Percentiles rank a stretch among this genome's conserved stretches.
These are phyloP conservation scores for Pelobates cultripes DNA, from an alignment of 2,797 vertebrate species.

Conservation along the genomic window DNA sequence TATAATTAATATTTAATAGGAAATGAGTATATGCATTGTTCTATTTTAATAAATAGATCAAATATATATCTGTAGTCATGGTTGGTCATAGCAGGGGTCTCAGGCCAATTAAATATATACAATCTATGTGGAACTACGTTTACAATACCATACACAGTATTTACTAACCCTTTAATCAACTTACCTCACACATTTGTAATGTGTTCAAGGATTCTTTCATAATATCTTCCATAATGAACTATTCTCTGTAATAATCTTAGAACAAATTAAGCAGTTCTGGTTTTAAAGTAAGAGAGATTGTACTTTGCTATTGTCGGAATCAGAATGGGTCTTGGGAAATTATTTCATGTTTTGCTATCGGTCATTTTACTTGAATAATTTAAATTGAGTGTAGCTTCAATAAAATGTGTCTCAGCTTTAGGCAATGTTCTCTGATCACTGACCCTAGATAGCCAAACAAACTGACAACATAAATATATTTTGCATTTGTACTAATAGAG, in stretches of 20 bases:
- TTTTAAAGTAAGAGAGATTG: not conserved
- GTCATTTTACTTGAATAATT: not conserved
- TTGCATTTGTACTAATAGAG: not conserved
- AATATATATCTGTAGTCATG: too few relatives aligned
- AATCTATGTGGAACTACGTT: too few relatives aligned
- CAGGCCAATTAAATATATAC: too few relatives aligned
- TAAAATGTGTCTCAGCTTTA: not conserved
- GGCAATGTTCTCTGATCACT: conserved; percentile 9
- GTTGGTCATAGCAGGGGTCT: too few relatives aligned
- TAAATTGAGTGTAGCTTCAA: not conserved
- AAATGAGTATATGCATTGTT: too few relatives aligned
- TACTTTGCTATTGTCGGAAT: not conserved
- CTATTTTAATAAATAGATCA: too few relatives aligned
- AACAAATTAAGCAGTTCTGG: not conserved
- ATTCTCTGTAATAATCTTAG: not conserved
- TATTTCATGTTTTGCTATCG: not conserved
- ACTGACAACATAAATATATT: conserved; percentile 18
- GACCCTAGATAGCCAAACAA: conserved; percentile 17
- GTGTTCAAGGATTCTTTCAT: too few relatives aligned
- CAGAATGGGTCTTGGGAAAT: conserved; percentile 1
- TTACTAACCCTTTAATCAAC: too few relatives aligned
- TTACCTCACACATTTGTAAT: too few relatives aligned
- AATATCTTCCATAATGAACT: too few relatives aligned
- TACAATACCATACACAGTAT: too few relatives aligned
- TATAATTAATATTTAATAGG: too few relatives aligned